Percentiles rank a stretch among this genome's conserved stretches.
Conservation (phyloP, 2,888 invertebrate species). For the Andrena praecox region DNA sequence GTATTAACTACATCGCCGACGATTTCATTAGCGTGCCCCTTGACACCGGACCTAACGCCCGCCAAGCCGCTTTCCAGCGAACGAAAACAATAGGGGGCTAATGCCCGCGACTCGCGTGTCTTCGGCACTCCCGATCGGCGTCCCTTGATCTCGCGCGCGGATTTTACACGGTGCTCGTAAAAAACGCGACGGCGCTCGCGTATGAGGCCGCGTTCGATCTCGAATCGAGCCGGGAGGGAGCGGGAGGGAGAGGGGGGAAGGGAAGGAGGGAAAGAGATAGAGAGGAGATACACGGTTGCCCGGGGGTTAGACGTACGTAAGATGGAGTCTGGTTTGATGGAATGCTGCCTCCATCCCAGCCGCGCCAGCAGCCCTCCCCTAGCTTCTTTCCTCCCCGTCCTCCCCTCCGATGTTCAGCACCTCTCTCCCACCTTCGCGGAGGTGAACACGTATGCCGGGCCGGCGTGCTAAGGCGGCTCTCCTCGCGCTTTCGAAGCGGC, state of each 20-base stretch:
- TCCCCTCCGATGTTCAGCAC: conserved; percentile 60
- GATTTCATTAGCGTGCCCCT: neutral
- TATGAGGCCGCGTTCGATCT: conserved; percentile 45
- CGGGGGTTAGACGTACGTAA: conserved; percentile 80
- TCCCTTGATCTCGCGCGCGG: conserved; percentile 51
- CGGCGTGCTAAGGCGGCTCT: conserved; percentile 62
- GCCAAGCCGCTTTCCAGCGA: neutral
- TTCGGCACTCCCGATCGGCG: conserved; percentile 28
- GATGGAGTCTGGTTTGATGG: conserved; percentile 85
- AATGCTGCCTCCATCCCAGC: conserved; percentile 81
- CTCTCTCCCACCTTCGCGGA: conserved; percentile 61
- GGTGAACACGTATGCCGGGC: conserved; percentile 64
- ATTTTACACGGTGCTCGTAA: conserved; percentile 43
- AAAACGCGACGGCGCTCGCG: conserved; percentile 30
- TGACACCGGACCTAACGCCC: too few relatives aligned
- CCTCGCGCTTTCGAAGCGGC: conserved; percentile 55
- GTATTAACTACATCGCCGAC: neutral
- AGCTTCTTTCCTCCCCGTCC: conserved; percentile 53
- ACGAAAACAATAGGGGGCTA: conserved; percentile 30
- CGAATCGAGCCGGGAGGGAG: conserved; percentile 56
- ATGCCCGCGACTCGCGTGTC: conserved; percentile 9
- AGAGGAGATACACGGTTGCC: conserved; percentile 73
- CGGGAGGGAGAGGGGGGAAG: conserved; percentile 28
- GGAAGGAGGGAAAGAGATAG: conserved; percentile 40
- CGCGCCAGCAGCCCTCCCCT: conserved; percentile 68